A percentile compares a stretch with the other conserved stretches of the same genome.
Evolutionary conservation across 92 coral and sea anemone species (phyloP).

Genomic region (Paragorgia papillata): DNA sequence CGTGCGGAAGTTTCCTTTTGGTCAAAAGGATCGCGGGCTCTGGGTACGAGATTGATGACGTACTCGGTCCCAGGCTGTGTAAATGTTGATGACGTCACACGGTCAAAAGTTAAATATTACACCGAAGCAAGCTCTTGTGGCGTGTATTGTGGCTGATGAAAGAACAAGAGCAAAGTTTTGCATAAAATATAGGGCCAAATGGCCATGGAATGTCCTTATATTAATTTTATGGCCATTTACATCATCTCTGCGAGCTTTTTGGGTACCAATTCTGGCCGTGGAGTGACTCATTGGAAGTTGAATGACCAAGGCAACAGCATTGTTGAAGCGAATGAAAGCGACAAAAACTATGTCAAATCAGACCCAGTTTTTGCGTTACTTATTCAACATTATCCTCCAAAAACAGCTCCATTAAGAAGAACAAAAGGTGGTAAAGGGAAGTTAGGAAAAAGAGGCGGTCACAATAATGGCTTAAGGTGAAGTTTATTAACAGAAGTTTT

Average conservation of each 20-base stretch:
- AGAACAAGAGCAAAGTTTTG: background rate
- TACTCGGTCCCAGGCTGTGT: background rate
- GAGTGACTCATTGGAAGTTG: slow-evolving; percentile 97
- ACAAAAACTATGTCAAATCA: slow-evolving; percentile 77
- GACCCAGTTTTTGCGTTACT: slow-evolving; percentile 91
- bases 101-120: background rate
- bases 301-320: slow-evolving; percentile 89
- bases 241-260: slow-evolving; percentile 84
- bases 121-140: background rate
- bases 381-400: slow-evolving; percentile 84
- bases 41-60: no score
- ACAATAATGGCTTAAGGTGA: slow-evolving; percentile 13
- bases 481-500: slow-evolving; percentile 20
- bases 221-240: slow-evolving; percentile 84
- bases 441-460: background rate
- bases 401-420: slow-evolving; percentile 65
- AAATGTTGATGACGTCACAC: background rate
- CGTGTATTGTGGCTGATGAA: background rate
- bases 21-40: no score
- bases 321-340: slow-evolving; percentile 74
- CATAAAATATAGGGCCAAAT: slow-evolving; percentile 4
- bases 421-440: slow-evolving; percentile 71
- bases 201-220: slow-evolving; percentile 71
- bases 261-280: slow-evolving; percentile 80
- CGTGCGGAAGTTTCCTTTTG: no score